These are phyloP conservation scores for Drosophila bifasciata DNA, from an alignment of 1,140 invertebrate species.

Conservation along the genomic window DNA sequence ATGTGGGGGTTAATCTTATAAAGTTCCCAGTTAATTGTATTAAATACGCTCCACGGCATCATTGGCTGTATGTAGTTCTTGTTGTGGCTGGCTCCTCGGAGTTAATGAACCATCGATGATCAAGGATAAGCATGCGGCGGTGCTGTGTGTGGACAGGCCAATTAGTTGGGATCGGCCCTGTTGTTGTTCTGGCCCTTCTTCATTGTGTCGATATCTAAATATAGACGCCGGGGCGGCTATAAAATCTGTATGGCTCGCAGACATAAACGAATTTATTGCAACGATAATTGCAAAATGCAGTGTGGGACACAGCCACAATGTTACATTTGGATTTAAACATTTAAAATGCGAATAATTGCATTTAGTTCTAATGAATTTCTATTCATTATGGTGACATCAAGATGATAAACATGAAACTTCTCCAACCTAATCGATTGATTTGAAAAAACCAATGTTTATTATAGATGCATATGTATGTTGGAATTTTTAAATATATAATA, in stretches of 20 bases:
- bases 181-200: conserved; percentile 38
- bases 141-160: conserved; percentile 55
- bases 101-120: conserved; percentile 83
- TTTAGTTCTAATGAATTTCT: no score
- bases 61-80: conserved; percentile 38
- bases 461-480: no score
- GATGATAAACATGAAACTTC: no score
- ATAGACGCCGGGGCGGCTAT: conserved; percentile 53
- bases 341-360: no score
- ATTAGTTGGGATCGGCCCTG: conserved; percentile 64
- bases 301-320: background rate
- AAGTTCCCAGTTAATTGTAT: conserved; percentile 80
- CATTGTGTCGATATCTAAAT: conserved; percentile 65
- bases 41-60: conserved; percentile 73
- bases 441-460: no score
- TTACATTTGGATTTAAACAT: background rate
- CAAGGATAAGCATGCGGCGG: conserved; percentile 70
- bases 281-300: conserved; percentile 32
- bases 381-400: no score
- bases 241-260: conserved; percentile 39
- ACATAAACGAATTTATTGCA: conserved; percentile 43
- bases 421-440: no score
- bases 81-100: conserved; percentile 43
- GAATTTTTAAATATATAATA: no score
- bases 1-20: conserved; percentile 73